phyloP scores from a whole-genome alignment of 2,888 invertebrate genomes.

The Drosophila paucipuncta region DNA sequence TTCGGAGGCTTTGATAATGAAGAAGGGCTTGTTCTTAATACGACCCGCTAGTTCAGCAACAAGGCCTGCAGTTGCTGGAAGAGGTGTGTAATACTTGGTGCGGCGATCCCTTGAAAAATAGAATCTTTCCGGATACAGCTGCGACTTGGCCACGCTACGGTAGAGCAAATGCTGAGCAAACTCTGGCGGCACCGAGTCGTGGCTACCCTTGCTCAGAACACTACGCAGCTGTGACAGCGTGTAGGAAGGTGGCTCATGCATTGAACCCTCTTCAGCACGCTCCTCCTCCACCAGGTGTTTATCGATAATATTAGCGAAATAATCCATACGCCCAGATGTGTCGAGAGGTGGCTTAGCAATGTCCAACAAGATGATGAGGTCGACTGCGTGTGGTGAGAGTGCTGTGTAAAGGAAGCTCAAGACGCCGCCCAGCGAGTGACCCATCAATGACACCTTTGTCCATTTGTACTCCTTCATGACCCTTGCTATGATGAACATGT shows the following conservation, averaged over 20 bases:
- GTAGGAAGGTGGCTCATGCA: conserved; percentile 87
- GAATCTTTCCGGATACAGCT: conserved; percentile 86
- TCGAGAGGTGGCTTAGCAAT: conserved; percentile 50
- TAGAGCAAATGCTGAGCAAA: conserved; percentile 86
- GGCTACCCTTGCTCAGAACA: conserved; percentile 86
- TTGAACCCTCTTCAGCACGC: conserved; percentile 57
- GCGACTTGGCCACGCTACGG: conserved; percentile 87
- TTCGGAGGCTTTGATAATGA: conserved; percentile 87
- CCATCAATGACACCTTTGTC: conserved; percentile 88
- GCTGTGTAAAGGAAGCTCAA: conserved; percentile 87
- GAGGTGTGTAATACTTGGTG: conserved; percentile 56
- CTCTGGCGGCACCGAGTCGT: conserved; percentile 86
- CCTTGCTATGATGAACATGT: conserved; percentile 86
- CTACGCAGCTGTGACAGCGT: conserved; percentile 87
- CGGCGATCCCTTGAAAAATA: conserved; percentile 83
- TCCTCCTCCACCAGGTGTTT: conserved; percentile 85
- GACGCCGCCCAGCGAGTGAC: conserved; percentile 89
- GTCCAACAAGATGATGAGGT: conserved; percentile 75
- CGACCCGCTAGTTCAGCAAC: conserved; percentile 86
- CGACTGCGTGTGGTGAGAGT: conserved; percentile 85
- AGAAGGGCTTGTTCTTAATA: conserved; percentile 86
- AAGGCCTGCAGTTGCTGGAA: conserved; percentile 81
- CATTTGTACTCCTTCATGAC: conserved; percentile 88
- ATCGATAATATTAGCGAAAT: conserved; percentile 50
- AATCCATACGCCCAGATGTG: not conserved